Percentiles rank a stretch among this genome's conserved stretches.
phyloP scores from a whole-genome alignment of 2,888 invertebrate genomes.

The Saturnia pavonia region DNA sequence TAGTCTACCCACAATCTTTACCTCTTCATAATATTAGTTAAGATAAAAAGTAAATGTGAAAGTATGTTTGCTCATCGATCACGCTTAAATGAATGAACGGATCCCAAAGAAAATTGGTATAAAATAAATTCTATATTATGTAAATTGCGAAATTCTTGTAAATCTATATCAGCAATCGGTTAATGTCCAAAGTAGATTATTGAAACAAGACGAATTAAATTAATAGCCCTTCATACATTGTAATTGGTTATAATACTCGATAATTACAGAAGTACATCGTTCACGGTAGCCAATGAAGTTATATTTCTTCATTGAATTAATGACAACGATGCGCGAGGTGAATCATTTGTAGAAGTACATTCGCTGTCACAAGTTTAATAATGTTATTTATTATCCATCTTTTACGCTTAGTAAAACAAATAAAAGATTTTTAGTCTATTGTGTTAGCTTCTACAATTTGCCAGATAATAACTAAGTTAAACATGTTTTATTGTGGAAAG shows the following conservation, averaged over 20 bases:
- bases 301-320: slow-evolving; percentile 69
- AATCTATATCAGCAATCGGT: slow-evolving; percentile 49
- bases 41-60: too few species aligned
- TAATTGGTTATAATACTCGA: slow-evolving; percentile 68
- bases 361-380: background rate
- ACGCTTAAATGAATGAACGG: too few species aligned
- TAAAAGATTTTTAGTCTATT: too few species aligned
- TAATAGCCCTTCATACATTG: slow-evolving; percentile 62
- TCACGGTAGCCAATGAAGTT: slow-evolving; percentile 66
- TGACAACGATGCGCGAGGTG: slow-evolving; percentile 56
- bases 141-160: slow-evolving; percentile 52
- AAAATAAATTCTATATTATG: too few species aligned
- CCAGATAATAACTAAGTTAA: too few species aligned
- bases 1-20: too few species aligned
- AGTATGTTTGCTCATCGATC: too few species aligned
- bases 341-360: slow-evolving; percentile 45
- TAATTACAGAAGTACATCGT: slow-evolving; percentile 65
- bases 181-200: slow-evolving; percentile 70
- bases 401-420: too few species aligned
- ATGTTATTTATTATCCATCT: background rate
- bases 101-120: too few species aligned
- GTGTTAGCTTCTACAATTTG: too few species aligned
- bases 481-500: too few species aligned
- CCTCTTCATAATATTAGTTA: too few species aligned
- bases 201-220: slow-evolving; percentile 66